These are phyloP conservation scores for Formica selysi DNA, from an alignment of 1,140 invertebrate genomes.

Conservation along the genomic window DNA sequence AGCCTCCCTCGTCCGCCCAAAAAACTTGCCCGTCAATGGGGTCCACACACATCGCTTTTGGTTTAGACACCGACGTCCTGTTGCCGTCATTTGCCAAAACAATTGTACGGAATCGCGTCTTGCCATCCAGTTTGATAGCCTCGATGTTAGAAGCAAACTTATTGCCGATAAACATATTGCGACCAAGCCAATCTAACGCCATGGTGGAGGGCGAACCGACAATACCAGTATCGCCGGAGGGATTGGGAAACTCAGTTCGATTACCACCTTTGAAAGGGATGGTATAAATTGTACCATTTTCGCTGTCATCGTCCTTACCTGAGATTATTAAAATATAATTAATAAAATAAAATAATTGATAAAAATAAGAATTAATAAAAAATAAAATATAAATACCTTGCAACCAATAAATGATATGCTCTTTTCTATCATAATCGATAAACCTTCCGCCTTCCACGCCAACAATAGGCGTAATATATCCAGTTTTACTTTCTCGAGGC, in stretches of 20 bases:
- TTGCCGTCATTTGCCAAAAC: conserved; percentile 97
- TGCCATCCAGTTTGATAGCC: conserved; percentile 95
- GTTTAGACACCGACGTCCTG: conserved; percentile 94
- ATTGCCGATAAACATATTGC: conserved; percentile 98
- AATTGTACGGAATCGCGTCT: conserved; percentile 93
- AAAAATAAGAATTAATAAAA: not conserved
- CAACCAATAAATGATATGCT: conserved; percentile 94
- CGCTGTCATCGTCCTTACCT: conserved; percentile 89
- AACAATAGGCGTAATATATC: conserved; percentile 95
- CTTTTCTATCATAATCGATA: conserved; percentile 96
- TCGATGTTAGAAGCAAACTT: conserved; percentile 96
- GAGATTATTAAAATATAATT: not conserved
- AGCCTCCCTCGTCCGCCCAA: conserved; percentile 98
- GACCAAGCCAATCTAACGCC: conserved; percentile 98
- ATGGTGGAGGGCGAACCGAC: conserved; percentile 96
- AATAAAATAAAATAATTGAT: not conserved
- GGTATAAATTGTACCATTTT: conserved; percentile 94
- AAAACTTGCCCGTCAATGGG: conserved; percentile 94
- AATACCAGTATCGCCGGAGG: conserved; percentile 90
- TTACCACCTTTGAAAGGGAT: conserved; percentile 96
- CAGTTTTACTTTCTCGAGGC: conserved; percentile 91
- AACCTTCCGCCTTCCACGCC: conserved; percentile 96
- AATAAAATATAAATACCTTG: conserved; percentile 84
- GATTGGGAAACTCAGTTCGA: conserved; percentile 93
- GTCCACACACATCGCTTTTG: conserved; percentile 95